These are phyloP conservation scores for Epirrhoe tristata DNA, from an alignment of 2,888 invertebrate genomes.

Conservation along the genomic window DNA sequence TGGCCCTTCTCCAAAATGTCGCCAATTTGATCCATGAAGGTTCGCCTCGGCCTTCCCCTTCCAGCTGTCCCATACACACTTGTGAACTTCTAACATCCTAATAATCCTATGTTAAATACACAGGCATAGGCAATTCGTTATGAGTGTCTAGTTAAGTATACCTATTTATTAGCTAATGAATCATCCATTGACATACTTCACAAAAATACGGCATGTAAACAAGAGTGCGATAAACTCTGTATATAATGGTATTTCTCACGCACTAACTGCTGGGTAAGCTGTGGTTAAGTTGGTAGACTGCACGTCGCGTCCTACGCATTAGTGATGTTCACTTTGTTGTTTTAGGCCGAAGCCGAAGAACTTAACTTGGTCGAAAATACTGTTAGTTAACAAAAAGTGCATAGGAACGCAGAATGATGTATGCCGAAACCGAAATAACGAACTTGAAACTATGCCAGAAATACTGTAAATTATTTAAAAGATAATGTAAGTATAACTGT, in stretches of 20 bases:
- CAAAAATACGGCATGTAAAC: slow-evolving; percentile 1
- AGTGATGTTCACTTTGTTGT: slow-evolving; percentile 11
- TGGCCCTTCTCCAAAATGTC: too few relatives aligned
- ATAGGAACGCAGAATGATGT: too few relatives aligned
- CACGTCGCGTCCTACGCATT: slow-evolving; percentile 8
- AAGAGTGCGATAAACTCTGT: slow-evolving; percentile 11
- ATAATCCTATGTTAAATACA: too few relatives aligned
- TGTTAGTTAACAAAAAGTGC: too few relatives aligned
- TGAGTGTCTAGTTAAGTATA: not conserved
- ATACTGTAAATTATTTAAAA: too few relatives aligned
- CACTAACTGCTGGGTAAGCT: slow-evolving; percentile 9
- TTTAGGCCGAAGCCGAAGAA: slow-evolving; percentile 9
- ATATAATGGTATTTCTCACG: slow-evolving; percentile 25
- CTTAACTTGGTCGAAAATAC: not conserved
- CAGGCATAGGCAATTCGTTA: not conserved
- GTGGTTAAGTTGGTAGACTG: slow-evolving; percentile 18
- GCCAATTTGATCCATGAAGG: too few relatives aligned
- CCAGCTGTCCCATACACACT: too few relatives aligned
- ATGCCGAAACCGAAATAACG: too few relatives aligned
- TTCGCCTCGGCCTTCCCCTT: too few relatives aligned
- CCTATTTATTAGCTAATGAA: not conserved
- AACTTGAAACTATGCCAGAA: too few relatives aligned
- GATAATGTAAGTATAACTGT: too few relatives aligned
- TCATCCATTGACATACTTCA: not conserved
- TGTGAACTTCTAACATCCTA: too few relatives aligned